These are phyloP conservation scores for Macropus fuliginosus DNA, from an alignment of 2,797 vertebrate genomes.

Conservation along the genomic window DNA sequence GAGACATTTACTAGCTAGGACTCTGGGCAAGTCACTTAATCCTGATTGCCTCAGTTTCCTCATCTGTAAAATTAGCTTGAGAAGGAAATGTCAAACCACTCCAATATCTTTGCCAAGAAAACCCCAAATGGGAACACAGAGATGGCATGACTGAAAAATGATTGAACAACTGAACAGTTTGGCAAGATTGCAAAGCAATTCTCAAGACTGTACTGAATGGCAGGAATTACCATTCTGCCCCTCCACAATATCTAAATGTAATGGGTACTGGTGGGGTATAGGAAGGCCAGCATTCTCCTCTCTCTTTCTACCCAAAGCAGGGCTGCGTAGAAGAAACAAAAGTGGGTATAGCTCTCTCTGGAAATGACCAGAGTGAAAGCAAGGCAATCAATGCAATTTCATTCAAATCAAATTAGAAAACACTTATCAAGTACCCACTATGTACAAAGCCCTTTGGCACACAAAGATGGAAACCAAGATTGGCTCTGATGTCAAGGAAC, in stretches of 20 bases:
- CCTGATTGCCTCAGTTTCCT: conserved; percentile 61
- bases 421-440: not conserved
- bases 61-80: conserved; percentile 56
- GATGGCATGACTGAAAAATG: too few relatives aligned
- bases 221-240: not conserved
- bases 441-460: not conserved
- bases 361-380: not conserved
- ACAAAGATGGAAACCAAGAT: not conserved
- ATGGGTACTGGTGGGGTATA: too few relatives aligned
- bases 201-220: conserved; percentile 52
- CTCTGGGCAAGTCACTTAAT: conserved; percentile 46
- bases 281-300: too few relatives aligned
- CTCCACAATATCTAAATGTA: not conserved
- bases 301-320: too few relatives aligned
- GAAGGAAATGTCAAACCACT: too few relatives aligned
- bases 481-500: not conserved
- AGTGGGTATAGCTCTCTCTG: not conserved
- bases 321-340: too few relatives aligned
- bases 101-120: too few relatives aligned
- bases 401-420: not conserved
- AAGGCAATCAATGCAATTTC: not conserved
- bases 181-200: not conserved
- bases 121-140: too few relatives aligned
- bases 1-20: conserved; percentile 57
- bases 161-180: conserved; percentile 30